Evolutionary conservation across 2,888 invertebrate species (phyloP), one percentile per base, ranked within the genome.

Genomic region (Balanococcus diminutus): DNA sequence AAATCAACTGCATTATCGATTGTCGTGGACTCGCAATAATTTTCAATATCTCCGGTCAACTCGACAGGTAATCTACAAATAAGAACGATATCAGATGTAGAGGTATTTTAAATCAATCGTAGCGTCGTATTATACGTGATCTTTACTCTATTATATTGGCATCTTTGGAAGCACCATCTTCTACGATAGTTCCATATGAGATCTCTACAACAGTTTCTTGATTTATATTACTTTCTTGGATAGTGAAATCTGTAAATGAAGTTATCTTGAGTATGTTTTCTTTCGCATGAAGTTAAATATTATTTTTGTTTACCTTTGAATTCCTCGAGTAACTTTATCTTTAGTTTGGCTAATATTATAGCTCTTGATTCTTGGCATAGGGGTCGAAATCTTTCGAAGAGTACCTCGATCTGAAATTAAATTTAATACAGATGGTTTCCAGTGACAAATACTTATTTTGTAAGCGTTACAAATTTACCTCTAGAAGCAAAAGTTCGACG

Each of bases 251-350:
- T 84, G 84, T 19, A 39, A 67, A 67, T 8, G 22, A 16, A 51
- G 25, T 22, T 51, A 46, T 82, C 8, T 28, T 25, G 4, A 42
- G 2, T 39, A 2, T 14, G 32, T 79, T 19, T 19, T 39, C 4
- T 36, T 6, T 36, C 8, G 8, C 8, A 56, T 46, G 16, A 16
- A n/a, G 2, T n/a, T n/a, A 31, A 28, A 56, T 28, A 28, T 16
- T 25, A 9, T 25, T 14, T 9, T 14, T 8, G 14, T 16, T 36
- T 19, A 84, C 84, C 84, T 36, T 84, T 84, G 36, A 84, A 84
- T 84, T 84, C 84, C 25, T 84, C 84, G 28, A 84, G 39, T 25
- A 84, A 72, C 72, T 84, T 84, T 19, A 84, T 39, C 14, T 56
- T 61, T n/a, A 84, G 28, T 67, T 84, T 84, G 9, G 56, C 84